Percentiles rank a stretch among this genome's conserved stretches.
phyloP scores from a whole-genome alignment of 2,888 invertebrate genomes.

The Coelopa pilipes region DNA sequence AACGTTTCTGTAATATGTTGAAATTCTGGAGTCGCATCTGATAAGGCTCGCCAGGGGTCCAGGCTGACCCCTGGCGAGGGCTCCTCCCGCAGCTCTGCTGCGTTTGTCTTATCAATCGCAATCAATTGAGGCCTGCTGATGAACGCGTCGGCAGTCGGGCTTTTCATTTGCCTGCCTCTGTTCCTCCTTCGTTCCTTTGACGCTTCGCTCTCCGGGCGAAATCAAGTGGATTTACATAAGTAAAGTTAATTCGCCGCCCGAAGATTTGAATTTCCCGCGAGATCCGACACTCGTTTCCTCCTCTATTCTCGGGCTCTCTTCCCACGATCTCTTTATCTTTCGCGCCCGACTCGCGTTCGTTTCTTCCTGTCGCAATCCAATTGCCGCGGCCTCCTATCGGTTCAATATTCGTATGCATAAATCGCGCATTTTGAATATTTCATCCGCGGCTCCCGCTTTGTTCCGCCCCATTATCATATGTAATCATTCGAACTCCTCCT shows the following conservation, averaged over 20 bases:
- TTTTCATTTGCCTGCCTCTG: background rate
- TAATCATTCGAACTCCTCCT: conserved; percentile 50
- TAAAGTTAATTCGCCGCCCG: background rate
- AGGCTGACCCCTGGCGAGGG: no score
- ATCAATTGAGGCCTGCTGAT: no score
- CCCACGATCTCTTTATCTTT: conserved; percentile 2
- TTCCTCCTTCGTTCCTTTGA: background rate
- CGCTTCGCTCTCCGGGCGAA: background rate
- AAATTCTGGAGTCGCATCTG: conserved; percentile 28
- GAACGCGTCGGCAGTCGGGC: no score
- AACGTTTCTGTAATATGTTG: conserved; percentile 39
- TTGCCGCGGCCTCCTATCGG: conserved; percentile 29
- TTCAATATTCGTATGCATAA: conserved; percentile 29
- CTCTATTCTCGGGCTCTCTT: background rate
- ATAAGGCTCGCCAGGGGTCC: background rate
- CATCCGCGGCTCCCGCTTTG: conserved; percentile 32
- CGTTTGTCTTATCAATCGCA: no score
- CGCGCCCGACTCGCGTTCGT: background rate
- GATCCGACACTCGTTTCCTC: conserved; percentile 17
- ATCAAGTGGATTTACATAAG: conserved; percentile 22
- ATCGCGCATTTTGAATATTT: conserved; percentile 37
- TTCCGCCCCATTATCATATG: conserved; percentile 58
- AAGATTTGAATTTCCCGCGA: conserved; percentile 35
- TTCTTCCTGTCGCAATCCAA: conserved; percentile 15
- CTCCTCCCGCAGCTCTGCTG: no score